Percentiles rank a stretch among this genome's conserved stretches.
Conservation (phyloP, 1,140 invertebrate genomes). For the Atta texana region DNA sequence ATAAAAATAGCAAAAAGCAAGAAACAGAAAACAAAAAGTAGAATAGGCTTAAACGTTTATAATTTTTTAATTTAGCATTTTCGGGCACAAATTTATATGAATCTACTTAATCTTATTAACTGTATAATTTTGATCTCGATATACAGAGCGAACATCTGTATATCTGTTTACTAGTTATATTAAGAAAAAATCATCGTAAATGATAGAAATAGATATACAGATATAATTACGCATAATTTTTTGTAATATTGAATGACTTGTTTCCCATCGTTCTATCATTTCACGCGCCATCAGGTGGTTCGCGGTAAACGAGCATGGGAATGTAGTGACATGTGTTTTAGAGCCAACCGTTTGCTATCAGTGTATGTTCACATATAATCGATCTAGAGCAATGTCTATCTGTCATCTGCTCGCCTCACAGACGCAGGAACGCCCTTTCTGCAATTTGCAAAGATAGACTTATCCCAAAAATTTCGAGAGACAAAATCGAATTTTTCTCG, state of each 20-base stretch:
- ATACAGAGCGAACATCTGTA: too few species aligned
- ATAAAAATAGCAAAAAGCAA: too few species aligned
- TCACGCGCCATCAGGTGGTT: conserved; percentile 71
- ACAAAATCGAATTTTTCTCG: background rate
- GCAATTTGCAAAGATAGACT: background rate
- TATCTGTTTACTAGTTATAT: background rate
- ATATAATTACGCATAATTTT: background rate
- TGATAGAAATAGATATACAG: background rate
- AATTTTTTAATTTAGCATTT: too few species aligned
- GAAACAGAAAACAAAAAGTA: too few species aligned
- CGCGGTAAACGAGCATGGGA: conserved; percentile 79
- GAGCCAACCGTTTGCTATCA: conserved; percentile 60
- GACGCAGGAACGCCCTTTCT: background rate
- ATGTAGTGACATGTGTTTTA: conserved; percentile 81
- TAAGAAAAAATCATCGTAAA: background rate
- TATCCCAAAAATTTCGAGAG: background rate
- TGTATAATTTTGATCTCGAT: too few species aligned
- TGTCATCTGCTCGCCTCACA: conserved; percentile 78
- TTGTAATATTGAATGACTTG: conserved; percentile 1
- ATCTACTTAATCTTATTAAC: too few species aligned
- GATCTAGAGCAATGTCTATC: conserved; percentile 54
- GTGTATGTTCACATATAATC: conserved; percentile 23
- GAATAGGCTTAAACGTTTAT: too few species aligned
- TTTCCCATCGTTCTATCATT: conserved; percentile 19
- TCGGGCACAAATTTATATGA: too few species aligned